Percentiles rank a stretch among this genome's conserved stretches.
phyloP scores from a whole-genome alignment of 2,888 invertebrate genomes.

The Dasypogon diadema region DNA sequence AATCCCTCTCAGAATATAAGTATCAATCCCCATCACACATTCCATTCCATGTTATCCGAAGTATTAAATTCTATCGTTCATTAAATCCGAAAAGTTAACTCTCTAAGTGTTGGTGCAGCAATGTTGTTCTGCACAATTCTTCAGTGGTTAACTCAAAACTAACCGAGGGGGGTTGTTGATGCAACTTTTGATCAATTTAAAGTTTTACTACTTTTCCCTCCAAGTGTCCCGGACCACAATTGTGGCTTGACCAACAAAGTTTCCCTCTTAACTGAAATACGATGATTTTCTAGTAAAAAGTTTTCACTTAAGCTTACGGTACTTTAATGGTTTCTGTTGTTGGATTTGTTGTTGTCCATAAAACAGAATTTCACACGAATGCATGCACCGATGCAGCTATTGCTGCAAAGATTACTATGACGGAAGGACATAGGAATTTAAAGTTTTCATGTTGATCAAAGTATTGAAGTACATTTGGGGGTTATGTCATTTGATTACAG shows the following conservation, averaged over 20 bases:
- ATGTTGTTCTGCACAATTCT: not conserved
- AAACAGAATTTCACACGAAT: not conserved
- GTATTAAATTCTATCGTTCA: conserved; percentile 22
- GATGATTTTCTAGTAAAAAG: conserved; percentile 39
- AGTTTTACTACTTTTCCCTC: conserved; percentile 9
- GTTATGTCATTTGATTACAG: not conserved
- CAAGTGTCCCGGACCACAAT: conserved; percentile 27
- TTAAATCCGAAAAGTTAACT: conserved; percentile 16
- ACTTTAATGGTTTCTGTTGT: conserved; percentile 28
- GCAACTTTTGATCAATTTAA: conserved; percentile 44
- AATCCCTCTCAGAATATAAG: too few relatives aligned
- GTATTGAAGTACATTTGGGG: conserved; percentile 10
- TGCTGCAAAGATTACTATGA: too few relatives aligned
- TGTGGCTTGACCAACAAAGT: conserved; percentile 46
- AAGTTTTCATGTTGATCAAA: conserved; percentile 38
- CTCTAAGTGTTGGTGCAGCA: not conserved
- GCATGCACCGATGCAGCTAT: too few relatives aligned
- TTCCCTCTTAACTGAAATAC: conserved; percentile 40
- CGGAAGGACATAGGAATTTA: not conserved
- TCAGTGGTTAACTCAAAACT: conserved; percentile 34
- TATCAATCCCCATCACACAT: too few relatives aligned
- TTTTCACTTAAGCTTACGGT: conserved; percentile 16
- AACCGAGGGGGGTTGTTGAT: conserved; percentile 23
- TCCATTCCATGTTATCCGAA: too few relatives aligned
- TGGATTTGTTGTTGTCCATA: conserved; percentile 9